These are phyloP conservation scores for Tetragonisca angustula DNA, from an alignment of 2,888 invertebrate species.

Conservation along the genomic window DNA sequence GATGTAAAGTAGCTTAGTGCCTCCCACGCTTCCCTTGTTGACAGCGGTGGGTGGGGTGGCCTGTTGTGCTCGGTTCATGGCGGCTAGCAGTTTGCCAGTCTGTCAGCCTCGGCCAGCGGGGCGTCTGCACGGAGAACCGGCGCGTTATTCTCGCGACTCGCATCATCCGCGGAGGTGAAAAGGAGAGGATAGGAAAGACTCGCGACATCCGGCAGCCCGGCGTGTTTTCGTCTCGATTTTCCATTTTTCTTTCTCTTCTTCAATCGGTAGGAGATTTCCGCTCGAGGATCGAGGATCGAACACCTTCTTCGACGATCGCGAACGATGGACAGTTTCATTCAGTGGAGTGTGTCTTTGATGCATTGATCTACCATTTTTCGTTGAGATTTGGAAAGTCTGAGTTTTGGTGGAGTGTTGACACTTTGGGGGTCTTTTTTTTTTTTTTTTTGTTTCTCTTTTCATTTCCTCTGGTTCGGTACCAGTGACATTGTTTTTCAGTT, in stretches of 20 bases:
- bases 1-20: conserved; percentile 76
- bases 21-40: conserved; percentile 78
- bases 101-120: conserved; percentile 74
- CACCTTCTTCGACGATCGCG: conserved; percentile 10
- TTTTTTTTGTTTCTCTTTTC: no score
- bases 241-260: no score
- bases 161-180: background rate
- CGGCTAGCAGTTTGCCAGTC: conserved; percentile 75
- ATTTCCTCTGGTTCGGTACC: no score
- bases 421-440: no score
- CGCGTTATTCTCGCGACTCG: conserved; percentile 1
- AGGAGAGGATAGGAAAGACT: no score
- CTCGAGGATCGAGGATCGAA: conserved; percentile 7
- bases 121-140: conserved; percentile 37
- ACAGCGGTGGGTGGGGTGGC: conserved; percentile 75
- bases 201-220: no score
- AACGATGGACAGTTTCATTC: no score
- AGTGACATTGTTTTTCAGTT: no score
- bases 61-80: conserved; percentile 75
- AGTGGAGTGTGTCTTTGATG: background rate
- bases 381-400: background rate
- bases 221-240: background rate
- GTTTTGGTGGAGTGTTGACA: background rate
- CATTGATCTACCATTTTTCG: background rate
- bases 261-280: background rate